These are phyloP conservation scores for Mirza zaza DNA, from an alignment of 2,113 vertebrate species.

Conservation along the genomic window DNA sequence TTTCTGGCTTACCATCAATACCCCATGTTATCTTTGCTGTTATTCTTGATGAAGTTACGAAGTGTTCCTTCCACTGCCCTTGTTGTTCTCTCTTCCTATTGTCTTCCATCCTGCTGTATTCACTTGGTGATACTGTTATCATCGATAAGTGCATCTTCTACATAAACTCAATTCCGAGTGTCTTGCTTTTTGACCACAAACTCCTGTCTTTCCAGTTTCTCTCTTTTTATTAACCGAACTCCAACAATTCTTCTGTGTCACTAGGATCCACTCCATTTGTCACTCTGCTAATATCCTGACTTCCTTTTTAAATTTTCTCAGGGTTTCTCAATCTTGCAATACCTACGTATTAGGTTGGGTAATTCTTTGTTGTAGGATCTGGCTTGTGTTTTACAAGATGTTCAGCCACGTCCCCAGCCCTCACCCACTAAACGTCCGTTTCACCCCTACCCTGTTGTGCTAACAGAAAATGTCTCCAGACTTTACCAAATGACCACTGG, in stretches of 20 bases:
- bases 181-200: not conserved
- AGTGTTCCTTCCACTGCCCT: not conserved
- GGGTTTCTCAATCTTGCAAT: not conserved
- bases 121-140: not conserved
- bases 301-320: not conserved
- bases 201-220: not conserved
- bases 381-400: not conserved
- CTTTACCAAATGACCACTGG: not conserved
- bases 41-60: not conserved
- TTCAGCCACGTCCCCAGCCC: not conserved
- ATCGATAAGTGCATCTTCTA: not conserved
- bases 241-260: not conserved
- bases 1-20: not conserved
- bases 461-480: not conserved
- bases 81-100: not conserved
- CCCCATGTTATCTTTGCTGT: not conserved
- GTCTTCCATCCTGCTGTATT: too few relatives aligned
- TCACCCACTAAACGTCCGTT: not conserved
- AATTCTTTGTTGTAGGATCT: not conserved
- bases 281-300: too few relatives aligned
- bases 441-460: not conserved
- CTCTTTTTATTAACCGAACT: not conserved
- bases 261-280: not conserved
- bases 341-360: not conserved
- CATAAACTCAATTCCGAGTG: not conserved